These are phyloP conservation scores for Cricetomys ansorgei DNA, from an alignment of 2,113 vertebrate species.

Conservation along the genomic window DNA sequence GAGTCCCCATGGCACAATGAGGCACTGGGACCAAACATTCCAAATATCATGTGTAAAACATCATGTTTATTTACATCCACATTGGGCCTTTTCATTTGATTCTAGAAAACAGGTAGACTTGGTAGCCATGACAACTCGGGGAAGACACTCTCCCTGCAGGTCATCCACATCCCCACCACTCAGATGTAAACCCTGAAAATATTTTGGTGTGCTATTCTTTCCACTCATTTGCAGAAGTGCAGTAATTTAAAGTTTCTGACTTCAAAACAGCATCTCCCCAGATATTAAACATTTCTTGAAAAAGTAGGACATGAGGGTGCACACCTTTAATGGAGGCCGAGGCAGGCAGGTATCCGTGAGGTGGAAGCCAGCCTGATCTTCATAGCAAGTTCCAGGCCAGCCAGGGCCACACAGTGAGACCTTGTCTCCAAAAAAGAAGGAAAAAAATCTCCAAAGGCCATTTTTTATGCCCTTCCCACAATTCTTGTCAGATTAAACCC, in stretches of 20 bases:
- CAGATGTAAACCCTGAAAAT: conserved; percentile 39
- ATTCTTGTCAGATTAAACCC: background rate
- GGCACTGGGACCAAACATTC: background rate
- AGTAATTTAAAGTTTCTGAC: background rate
- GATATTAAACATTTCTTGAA: conserved; percentile 19
- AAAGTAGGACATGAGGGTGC: background rate
- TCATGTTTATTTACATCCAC: background rate
- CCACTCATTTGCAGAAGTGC: conserved; percentile 10
- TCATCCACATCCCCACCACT: background rate
- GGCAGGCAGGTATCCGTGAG: background rate
- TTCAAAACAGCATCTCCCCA: conserved; percentile 23
- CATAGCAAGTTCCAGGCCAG: background rate
- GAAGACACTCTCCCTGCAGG: background rate
- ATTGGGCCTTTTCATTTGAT: background rate
- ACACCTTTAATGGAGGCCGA: background rate
- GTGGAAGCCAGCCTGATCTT: background rate
- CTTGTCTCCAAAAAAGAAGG: background rate
- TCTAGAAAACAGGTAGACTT: background rate
- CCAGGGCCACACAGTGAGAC: background rate
- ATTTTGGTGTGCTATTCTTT: conserved; percentile 12
- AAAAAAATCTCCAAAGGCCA: background rate
- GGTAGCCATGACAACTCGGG: background rate
- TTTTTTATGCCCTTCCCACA: background rate
- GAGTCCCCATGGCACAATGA: background rate
- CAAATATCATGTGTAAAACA: background rate